Conservation (phyloP, 2,797 vertebrate genomes). For the Hippopotamyrus pictus region DNA sequence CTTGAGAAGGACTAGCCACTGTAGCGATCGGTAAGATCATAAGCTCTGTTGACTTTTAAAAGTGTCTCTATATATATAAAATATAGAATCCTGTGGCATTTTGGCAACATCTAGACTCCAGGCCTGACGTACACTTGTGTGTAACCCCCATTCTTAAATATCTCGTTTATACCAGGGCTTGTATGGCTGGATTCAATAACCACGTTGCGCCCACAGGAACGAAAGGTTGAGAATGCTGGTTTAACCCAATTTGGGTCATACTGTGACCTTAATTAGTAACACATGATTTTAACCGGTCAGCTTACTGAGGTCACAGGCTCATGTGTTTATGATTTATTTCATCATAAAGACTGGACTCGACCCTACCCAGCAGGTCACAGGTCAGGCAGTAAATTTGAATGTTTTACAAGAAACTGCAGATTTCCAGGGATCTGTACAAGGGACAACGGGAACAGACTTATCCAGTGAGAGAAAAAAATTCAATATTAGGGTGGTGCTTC, state of each 20-base stretch:
- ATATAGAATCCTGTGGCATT: background rate
- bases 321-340: slow-evolving; percentile 66
- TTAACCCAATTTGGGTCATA: slow-evolving; percentile 62
- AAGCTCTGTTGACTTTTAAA: background rate
- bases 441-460: background rate
- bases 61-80: background rate
- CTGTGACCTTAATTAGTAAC: slow-evolving; percentile 54
- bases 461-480: background rate
- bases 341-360: slow-evolving; percentile 57
- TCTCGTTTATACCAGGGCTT: background rate
- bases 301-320: slow-evolving; percentile 50
- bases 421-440: background rate
- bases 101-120: background rate
- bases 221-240: slow-evolving; percentile 54
- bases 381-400: slow-evolving; percentile 58
- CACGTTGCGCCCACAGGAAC: slow-evolving; percentile 42
- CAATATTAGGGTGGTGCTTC: slow-evolving; percentile 41
- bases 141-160: slow-evolving; percentile 7
- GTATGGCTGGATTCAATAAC: slow-evolving; percentile 48
- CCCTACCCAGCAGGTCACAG: slow-evolving; percentile 44
- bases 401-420: slow-evolving; percentile 43
- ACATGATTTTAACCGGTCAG: slow-evolving; percentile 47
- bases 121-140: background rate
- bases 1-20: background rate
- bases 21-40: background rate